Evolutionary conservation across 2,797 vertebrate species (phyloP).

Genomic region (Sebastiscus tertius): DNA sequence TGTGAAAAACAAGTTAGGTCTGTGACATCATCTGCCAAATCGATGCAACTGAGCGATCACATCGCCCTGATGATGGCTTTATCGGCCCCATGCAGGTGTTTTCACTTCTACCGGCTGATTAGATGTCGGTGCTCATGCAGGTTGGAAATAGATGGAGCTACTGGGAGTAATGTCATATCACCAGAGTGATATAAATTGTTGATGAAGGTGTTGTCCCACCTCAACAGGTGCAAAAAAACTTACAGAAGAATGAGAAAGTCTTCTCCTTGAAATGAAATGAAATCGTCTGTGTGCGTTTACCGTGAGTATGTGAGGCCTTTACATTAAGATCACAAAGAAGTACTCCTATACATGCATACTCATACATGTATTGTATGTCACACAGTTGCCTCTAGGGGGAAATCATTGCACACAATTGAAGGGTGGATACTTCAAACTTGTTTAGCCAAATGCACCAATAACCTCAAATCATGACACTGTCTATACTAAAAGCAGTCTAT

Average conservation of each 20-base stretch:
- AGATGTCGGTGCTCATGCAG: neutral
- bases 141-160: neutral
- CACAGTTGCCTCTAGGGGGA: slow-evolving; percentile 60
- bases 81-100: neutral
- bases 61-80: neutral
- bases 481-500: neutral
- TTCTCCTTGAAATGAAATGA: neutral
- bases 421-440: neutral
- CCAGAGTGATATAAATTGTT: neutral
- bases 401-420: slow-evolving; percentile 27
- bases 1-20: neutral
- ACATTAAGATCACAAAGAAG: neutral
- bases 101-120: neutral
- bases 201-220: neutral
- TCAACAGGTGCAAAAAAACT: neutral
- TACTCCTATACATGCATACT: neutral
- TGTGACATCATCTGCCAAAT: neutral
- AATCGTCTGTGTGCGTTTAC: neutral
- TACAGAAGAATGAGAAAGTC: neutral
- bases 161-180: neutral
- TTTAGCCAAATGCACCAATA: neutral
- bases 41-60: neutral
- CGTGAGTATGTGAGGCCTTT: neutral
- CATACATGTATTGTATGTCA: neutral
- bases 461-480: neutral